Evolutionary conservation across 2,888 invertebrate genomes (phyloP).

Genomic region (Melieria picta): DNA sequence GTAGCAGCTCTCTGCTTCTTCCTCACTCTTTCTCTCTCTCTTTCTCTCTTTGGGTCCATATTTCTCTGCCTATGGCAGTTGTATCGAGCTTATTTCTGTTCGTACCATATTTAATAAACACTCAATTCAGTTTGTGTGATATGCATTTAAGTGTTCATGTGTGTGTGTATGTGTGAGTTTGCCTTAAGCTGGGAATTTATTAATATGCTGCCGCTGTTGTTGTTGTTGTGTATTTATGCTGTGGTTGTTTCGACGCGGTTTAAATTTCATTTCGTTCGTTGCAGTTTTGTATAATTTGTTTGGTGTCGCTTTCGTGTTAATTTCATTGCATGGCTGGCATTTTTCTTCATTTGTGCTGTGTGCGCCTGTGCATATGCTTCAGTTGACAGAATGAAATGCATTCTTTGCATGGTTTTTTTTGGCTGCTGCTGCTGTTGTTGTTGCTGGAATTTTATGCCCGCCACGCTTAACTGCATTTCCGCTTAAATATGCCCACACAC

Average conservation of each 20-base stretch:
- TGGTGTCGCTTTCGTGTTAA: slow-evolving; percentile 11
- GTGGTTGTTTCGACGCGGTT: slow-evolving; percentile 29
- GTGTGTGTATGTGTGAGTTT: neutral
- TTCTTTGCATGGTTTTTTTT: neutral
- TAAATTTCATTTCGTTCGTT: slow-evolving; percentile 23
- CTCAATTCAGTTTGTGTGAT: no score
- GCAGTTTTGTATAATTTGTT: neutral
- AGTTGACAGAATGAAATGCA: slow-evolving; percentile 29
- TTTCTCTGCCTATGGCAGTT: no score
- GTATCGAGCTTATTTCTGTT: no score
- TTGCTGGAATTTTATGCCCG: neutral
- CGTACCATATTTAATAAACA: no score
- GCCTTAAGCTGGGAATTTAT: slow-evolving; percentile 26
- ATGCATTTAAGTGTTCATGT: neutral
- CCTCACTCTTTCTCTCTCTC: no score
- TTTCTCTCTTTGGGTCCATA: no score
- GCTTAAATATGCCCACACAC: slow-evolving; percentile 10
- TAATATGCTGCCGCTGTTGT: slow-evolving; percentile 36
- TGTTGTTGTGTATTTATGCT: neutral
- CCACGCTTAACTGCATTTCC: neutral
- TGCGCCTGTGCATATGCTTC: slow-evolving; percentile 11
- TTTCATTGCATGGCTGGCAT: slow-evolving; percentile 10
- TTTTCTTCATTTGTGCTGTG: neutral
- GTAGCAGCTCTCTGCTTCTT: no score
- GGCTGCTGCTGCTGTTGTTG: neutral